Base-by-base conservation (phyloP, 2,113 vertebrate genomes). In the Acrocephalus kingi region DNA sequence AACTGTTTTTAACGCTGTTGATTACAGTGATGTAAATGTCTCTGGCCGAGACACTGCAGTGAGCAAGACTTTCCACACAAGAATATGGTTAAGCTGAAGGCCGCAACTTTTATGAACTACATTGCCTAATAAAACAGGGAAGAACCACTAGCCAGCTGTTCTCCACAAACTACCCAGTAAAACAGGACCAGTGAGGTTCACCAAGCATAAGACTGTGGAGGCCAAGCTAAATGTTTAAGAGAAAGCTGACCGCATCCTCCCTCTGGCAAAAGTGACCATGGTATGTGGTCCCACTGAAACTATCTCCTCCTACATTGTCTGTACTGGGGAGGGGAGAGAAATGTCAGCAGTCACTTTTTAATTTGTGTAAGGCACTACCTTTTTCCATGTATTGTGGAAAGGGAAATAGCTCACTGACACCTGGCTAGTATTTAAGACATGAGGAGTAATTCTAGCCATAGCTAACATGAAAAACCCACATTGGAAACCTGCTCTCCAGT, bases 51-150 rank as follows among this genome's bases (percentile, higher is more conserved):
- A 49, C 12, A 0, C 66, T 69, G 62, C 74, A 91, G 45, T 91
- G 94, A 95, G 84, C 73, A 91, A 96, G 89, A 87, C 61, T 96
- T 97, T 97, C 95, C 96, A 94, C 74, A 76, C 23, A 96, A 87
- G 37, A 84, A 69, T 84, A 93, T 66, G 78, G 93, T 93, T 97
- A 95, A 95, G 64, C n/a, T 64, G 61, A 80, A 89, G 94, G 91
- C 95, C 18, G 0, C 91, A 91, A 21, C 49, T 91, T 96, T 94
- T 93, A 96, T 87, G 74, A 82, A 85, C 89, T 95, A 85, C 84
- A 94, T 46, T 84, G 81, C 95, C 43, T 95, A 97, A 91, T 95
- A 95, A 96, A 97, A 76, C 62, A 89, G 74, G 84, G 91, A 96
- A 84, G 77, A 93, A 91, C 91, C 45, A 0, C 94, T 76, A 84